These are phyloP conservation scores for Plestiodon gilberti DNA, from an alignment of 2,113 vertebrate species.

Conservation along the genomic window DNA sequence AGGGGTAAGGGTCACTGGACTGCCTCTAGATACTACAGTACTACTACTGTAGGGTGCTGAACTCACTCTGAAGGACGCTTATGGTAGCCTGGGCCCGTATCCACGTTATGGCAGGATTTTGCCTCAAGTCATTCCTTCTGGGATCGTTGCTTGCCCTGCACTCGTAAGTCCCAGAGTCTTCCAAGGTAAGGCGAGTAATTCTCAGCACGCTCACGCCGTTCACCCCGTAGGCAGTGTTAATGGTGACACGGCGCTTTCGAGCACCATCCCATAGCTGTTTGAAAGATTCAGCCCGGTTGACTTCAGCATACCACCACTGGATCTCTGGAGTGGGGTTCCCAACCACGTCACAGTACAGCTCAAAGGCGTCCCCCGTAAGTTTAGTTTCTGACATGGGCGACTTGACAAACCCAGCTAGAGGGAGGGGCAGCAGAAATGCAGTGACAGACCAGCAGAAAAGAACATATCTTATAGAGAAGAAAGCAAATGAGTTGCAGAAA, in stretches of 20 bases:
- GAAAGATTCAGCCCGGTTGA: slow-evolving; percentile 98
- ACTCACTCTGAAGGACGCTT: slow-evolving; percentile 99
- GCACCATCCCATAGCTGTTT: slow-evolving; percentile 98
- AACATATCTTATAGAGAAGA: slow-evolving; percentile 76
- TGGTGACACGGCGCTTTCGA: slow-evolving; percentile 93
- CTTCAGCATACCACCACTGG: slow-evolving; percentile 99
- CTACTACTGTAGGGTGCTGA: slow-evolving; percentile 81
- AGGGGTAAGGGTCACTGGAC: slow-evolving; percentile 70
- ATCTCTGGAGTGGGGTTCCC: slow-evolving; percentile 98
- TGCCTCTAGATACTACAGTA: slow-evolving; percentile 88
- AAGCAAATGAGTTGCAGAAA: slow-evolving; percentile 78
- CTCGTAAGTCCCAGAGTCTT: slow-evolving; percentile 99
- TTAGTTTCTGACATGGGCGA: slow-evolving; percentile 99
- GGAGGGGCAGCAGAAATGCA: slow-evolving; percentile 84
- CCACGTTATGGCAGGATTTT: slow-evolving; percentile 98
- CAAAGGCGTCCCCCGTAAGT: slow-evolving; percentile 99
- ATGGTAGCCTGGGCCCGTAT: slow-evolving; percentile 99
- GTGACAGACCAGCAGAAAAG: slow-evolving; percentile 76
- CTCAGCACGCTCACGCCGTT: slow-evolving; percentile 97
- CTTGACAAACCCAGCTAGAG: slow-evolving; percentile 99
- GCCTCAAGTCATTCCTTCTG: slow-evolving; percentile 95
- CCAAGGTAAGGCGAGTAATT: slow-evolving; percentile 92
- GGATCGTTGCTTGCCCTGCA: slow-evolving; percentile 99
- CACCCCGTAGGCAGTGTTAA: slow-evolving; percentile 94
- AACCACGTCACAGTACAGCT: slow-evolving; percentile 99